Percentiles rank a stretch among this genome's conserved stretches.
Evolutionary conservation across 2,113 vertebrate genomes (phyloP).

Genomic region (Ceuthmochares aereus): DNA sequence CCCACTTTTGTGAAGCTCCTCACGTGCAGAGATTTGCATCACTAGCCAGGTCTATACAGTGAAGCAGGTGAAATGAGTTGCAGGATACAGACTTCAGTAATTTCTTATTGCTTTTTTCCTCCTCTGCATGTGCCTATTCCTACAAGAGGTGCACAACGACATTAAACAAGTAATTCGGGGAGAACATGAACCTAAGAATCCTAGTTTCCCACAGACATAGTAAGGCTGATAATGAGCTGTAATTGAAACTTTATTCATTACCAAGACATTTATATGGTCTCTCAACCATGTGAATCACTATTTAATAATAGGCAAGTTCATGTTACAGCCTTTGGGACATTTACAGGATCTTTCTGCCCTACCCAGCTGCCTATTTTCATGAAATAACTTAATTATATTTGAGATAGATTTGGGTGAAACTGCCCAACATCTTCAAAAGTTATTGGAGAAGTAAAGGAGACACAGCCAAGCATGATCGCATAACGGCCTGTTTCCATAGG

Average conservation of each 20-base stretch:
- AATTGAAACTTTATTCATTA: constrained; percentile 64
- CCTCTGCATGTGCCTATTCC: not conserved
- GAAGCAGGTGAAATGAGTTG: not conserved
- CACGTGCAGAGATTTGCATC: not conserved
- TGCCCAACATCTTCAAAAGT: constrained; percentile 62
- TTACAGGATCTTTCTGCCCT: constrained; percentile 24
- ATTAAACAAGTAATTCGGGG: not conserved
- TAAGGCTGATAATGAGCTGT: constrained; percentile 47
- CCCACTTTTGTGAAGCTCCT: not conserved
- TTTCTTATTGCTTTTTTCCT: not conserved
- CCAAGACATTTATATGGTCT: constrained; percentile 37
- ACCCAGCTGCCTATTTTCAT: constrained; percentile 47
- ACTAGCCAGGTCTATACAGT: not conserved
- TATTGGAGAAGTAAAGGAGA: constrained; percentile 49
- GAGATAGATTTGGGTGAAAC: constrained; percentile 41
- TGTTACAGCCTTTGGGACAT: constrained; percentile 62
- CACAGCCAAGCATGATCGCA: constrained; percentile 33
- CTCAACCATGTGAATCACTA: constrained; percentile 40
- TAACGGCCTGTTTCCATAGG: constrained; percentile 60
- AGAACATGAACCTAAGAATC: not conserved
- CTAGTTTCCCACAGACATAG: constrained; percentile 9
- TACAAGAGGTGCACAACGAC: not conserved
- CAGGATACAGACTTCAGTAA: not conserved
- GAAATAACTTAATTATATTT: constrained; percentile 40
- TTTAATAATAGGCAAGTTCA: constrained; percentile 55